Conservation (phyloP, 2,888 invertebrate genomes). For the Drosophila siamana region DNA sequence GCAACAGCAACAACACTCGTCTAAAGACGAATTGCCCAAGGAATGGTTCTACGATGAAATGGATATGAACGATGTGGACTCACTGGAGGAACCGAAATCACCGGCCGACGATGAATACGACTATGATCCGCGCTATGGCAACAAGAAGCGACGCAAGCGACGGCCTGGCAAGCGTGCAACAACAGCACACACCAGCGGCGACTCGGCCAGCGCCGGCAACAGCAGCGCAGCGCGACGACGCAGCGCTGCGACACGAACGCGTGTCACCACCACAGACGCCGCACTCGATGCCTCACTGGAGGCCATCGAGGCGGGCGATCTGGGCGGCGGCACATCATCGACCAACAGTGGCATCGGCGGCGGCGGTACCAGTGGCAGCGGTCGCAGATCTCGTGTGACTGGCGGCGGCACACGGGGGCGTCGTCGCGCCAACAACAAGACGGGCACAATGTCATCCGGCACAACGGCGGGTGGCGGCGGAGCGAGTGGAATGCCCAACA, state of each 20-base stretch:
- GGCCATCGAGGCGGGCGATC: conserved; percentile 63
- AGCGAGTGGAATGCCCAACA: conserved; percentile 40
- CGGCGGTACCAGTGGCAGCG: conserved; percentile 55
- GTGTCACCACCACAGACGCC: conserved; percentile 68
- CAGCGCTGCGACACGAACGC: conserved; percentile 69
- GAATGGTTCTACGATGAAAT: conserved; percentile 96
- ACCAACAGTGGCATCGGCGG: conserved; percentile 49
- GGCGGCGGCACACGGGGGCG: conserved; percentile 78
- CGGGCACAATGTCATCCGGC: conserved; percentile 26
- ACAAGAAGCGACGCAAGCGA: conserved; percentile 85
- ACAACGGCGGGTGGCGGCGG: conserved; percentile 2
- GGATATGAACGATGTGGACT: conserved; percentile 95
- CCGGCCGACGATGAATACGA: conserved; percentile 97
- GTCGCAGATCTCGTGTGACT: conserved; percentile 75
- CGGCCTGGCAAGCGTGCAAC: conserved; percentile 82
- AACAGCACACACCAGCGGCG: conserved; percentile 63
- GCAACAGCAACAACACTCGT: conserved; percentile 87
- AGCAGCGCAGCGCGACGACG: conserved; percentile 78
- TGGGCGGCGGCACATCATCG: conserved; percentile 70
- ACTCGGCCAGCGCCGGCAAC: conserved; percentile 50
- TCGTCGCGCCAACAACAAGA: conserved; percentile 75
- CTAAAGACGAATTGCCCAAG: conserved; percentile 91
- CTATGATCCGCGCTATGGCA: conserved; percentile 88
- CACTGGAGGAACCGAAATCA: conserved; percentile 95
- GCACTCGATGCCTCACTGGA: conserved; percentile 69